Conservation (phyloP, 2,888 invertebrate genomes). For the Cephus runcator region DNA sequence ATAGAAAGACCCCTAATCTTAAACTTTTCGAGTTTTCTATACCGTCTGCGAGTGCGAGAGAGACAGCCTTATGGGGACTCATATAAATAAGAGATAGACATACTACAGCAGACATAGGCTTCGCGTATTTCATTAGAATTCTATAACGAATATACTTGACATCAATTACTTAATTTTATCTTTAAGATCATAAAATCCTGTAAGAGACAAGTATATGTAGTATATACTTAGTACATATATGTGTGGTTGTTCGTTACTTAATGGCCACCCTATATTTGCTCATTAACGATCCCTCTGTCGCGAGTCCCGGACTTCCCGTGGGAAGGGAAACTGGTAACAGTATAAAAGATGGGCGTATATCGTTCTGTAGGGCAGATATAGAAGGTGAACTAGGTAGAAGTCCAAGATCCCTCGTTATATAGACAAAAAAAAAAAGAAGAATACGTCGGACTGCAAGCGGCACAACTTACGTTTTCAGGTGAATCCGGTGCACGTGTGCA, state of each 20-base stretch:
- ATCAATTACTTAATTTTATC: no score
- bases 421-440: conserved; percentile 31
- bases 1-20: neutral
- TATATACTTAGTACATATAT: no score
- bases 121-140: no score
- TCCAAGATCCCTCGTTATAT: conserved; percentile 31
- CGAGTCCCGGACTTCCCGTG: conserved; percentile 42
- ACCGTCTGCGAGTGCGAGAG: no score
- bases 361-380: neutral
- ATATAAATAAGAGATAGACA: no score
- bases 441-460: conserved; percentile 45
- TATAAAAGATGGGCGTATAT: neutral
- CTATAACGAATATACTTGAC: no score
- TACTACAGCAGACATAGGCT: no score
- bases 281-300: conserved; percentile 54
- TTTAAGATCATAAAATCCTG: no score
- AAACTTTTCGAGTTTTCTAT: neutral
- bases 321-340: conserved; percentile 16
- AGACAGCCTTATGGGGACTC: no score
- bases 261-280: conserved; percentile 51
- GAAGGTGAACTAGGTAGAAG: conserved; percentile 20
- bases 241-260: conserved; percentile 31
- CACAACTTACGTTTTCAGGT: conserved; percentile 55
- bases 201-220: no score
- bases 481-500: conserved; percentile 19